Conservation (phyloP, 2,888 invertebrate species). For the Geophilus truncorum region DNA sequence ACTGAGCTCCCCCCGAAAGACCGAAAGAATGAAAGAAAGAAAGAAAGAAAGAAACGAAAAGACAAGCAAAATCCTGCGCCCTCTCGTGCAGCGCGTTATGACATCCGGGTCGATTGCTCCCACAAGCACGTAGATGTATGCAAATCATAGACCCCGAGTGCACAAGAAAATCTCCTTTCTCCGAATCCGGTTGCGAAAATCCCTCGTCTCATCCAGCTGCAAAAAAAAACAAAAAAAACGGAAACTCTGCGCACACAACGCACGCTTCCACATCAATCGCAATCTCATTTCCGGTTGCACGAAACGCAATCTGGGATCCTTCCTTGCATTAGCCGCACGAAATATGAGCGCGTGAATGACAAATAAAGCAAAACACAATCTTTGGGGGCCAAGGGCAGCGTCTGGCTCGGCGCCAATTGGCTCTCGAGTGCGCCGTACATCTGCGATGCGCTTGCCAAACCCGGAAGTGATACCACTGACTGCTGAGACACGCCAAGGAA, state of each 20-base stretch:
- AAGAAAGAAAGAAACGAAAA: not conserved
- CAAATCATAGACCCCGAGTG: not conserved
- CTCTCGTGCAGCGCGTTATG: not conserved
- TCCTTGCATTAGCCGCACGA: not conserved
- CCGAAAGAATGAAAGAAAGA: too few species aligned
- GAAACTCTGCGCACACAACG: too few species aligned
- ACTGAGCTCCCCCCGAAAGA: too few species aligned
- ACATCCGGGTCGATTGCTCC: not conserved
- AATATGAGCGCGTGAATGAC: not conserved
- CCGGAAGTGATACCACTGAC: not conserved
- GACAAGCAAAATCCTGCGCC: not conserved
- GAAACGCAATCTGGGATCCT: not conserved
- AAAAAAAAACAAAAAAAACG: too few species aligned
- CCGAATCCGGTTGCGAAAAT: not conserved
- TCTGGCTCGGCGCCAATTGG: not conserved
- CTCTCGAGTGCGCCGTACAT: not conserved
- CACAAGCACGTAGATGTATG: not conserved
- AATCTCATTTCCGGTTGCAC: not conserved
- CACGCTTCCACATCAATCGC: not conserved
- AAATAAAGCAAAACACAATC: not conserved
- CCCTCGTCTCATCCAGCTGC: not conserved
- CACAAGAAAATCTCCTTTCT: not conserved
- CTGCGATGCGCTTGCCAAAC: not conserved
- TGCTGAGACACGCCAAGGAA: not conserved
- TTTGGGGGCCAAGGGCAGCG: not conserved